Evolutionary conservation across 2,888 invertebrate genomes (phyloP).

Genomic region (Lasioglossum oenotherae): DNA sequence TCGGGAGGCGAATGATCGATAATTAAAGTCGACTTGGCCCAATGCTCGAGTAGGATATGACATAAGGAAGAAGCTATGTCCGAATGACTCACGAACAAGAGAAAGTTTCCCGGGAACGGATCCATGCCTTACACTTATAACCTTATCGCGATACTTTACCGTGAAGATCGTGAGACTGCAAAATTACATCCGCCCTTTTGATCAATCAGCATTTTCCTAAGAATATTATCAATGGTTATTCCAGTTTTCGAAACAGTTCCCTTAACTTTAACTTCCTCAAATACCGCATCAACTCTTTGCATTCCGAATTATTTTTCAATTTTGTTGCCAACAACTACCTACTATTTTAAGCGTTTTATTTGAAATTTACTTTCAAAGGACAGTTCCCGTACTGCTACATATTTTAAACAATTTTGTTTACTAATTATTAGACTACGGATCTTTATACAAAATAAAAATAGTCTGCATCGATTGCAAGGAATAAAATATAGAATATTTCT

Average conservation of each 20-base stretch:
- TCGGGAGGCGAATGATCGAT: conserved; percentile 32
- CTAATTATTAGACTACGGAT: no score
- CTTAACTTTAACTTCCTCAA: not conserved
- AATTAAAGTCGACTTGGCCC: conserved; percentile 44
- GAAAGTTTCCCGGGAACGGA: conserved; percentile 58
- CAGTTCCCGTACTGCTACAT: no score
- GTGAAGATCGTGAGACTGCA: not conserved
- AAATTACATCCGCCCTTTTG: conserved; percentile 4
- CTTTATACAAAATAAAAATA: no score
- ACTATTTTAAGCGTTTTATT: no score
- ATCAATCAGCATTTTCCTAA: not conserved
- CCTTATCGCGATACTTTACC: conserved; percentile 39
- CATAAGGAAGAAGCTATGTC: conserved; percentile 76
- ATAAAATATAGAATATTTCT: no score
- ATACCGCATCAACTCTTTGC: no score
- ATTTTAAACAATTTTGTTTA: no score
- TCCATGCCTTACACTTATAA: conserved; percentile 35
- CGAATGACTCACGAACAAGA: conserved; percentile 65
- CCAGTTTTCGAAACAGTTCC: not conserved
- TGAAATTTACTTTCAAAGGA: no score
- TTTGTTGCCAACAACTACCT: no score
- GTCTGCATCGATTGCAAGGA: no score
- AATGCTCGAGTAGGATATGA: conserved; percentile 61
- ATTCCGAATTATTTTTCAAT: no score
- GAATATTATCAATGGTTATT: not conserved